Evolutionary conservation across 1,140 invertebrate species (phyloP).

Genomic region (Atta texana): DNA sequence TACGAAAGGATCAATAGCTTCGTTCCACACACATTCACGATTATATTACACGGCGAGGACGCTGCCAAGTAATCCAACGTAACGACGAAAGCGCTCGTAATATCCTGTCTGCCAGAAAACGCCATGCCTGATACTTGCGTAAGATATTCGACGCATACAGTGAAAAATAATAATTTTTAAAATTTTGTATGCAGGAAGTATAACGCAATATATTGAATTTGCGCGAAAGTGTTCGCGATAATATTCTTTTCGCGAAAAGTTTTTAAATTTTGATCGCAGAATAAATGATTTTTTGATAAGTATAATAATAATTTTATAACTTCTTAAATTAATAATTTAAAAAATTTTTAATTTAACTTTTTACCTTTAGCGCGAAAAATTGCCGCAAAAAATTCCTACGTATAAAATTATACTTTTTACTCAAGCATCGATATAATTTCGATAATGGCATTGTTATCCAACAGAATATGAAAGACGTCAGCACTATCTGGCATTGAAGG

Average conservation of each 20-base stretch:
- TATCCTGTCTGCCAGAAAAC: slow-evolving; percentile 19
- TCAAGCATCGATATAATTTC: not conserved
- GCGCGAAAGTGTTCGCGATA: not conserved
- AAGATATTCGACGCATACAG: slow-evolving; percentile 25
- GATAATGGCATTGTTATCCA: slow-evolving; percentile 30
- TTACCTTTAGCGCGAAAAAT: not conserved
- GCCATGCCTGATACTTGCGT: slow-evolving; percentile 19
- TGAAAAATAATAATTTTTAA: slow-evolving; percentile 32
- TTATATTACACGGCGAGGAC: slow-evolving; percentile 35
- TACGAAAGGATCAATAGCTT: slow-evolving; percentile 30
- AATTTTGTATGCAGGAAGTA: slow-evolving; percentile 33
- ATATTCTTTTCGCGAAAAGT: not conserved
- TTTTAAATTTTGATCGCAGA: not conserved
- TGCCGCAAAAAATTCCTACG: not conserved
- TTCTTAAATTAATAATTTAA: not conserved
- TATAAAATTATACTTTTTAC: not conserved
- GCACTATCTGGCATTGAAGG: slow-evolving; percentile 29
- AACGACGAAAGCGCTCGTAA: slow-evolving; percentile 33
- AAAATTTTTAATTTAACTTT: not conserved
- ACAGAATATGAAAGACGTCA: slow-evolving; percentile 46
- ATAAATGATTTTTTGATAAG: not conserved
- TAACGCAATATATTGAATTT: not conserved
- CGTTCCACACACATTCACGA: not conserved
- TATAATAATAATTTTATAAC: not conserved
- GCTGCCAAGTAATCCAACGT: slow-evolving; percentile 40